These are phyloP conservation scores for Tricholauxania praeusta DNA, from an alignment of 2,888 invertebrate genomes.

Conservation along the genomic window DNA sequence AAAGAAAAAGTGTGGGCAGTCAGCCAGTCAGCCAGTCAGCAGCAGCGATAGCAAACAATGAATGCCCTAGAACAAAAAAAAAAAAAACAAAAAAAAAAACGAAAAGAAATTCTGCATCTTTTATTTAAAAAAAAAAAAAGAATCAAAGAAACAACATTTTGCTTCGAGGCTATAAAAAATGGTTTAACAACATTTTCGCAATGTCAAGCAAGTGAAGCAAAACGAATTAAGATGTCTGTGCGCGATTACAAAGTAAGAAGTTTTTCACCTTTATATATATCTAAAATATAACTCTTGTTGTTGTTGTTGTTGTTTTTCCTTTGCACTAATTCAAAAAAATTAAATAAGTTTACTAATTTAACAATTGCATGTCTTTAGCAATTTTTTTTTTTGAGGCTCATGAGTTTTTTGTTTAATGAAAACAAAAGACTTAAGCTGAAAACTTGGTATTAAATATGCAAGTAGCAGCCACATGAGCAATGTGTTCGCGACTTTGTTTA, in stretches of 20 bases:
- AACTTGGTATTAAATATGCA: too few relatives aligned
- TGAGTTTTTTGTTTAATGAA: too few relatives aligned
- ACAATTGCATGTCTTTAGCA: too few relatives aligned
- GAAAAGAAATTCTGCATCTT: not conserved
- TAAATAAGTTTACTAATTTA: too few relatives aligned
- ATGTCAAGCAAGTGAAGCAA: conserved; percentile 18
- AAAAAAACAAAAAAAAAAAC: not conserved
- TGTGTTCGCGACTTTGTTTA: too few relatives aligned
- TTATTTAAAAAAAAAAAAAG: not conserved
- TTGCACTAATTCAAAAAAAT: too few relatives aligned
- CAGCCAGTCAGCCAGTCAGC: not conserved
- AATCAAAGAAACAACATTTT: not conserved
- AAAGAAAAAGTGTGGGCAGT: conserved; percentile 15
- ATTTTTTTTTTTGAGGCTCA: too few relatives aligned
- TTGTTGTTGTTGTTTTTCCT: too few relatives aligned
- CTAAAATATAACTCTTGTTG: too few relatives aligned
- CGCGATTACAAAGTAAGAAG: not conserved
- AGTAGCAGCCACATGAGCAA: too few relatives aligned
- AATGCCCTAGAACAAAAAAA: conserved; percentile 4
- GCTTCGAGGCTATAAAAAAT: conserved; percentile 16
- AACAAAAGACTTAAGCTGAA: too few relatives aligned
- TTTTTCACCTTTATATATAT: too few relatives aligned
- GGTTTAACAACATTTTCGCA: conserved; percentile 10
- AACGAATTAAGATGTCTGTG: conserved; percentile 23
- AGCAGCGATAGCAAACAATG: conserved; percentile 3